Conservation (phyloP, 2,113 vertebrate genomes). For the Numenius arquata region DNA sequence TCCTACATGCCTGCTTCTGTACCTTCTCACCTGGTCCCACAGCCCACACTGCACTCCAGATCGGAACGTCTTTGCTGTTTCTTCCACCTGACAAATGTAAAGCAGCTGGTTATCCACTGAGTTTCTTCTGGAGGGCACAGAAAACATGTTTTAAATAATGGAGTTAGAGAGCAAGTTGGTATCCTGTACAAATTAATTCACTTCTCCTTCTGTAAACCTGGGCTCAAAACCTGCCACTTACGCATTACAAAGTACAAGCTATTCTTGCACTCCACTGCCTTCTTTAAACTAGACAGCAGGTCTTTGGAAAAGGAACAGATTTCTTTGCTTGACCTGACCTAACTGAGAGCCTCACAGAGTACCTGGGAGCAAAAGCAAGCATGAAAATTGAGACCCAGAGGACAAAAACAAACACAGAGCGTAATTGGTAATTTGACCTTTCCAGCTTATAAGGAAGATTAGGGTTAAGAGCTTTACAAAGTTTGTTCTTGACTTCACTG, state of each 20-base stretch:
- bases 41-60: not conserved
- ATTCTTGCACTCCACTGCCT: not conserved
- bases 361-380: not conserved
- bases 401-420: not conserved
- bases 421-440: not conserved
- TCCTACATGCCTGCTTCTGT: not conserved
- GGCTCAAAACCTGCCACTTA: not conserved
- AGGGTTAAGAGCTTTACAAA: slow-evolving; percentile 13
- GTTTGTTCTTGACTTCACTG: not conserved
- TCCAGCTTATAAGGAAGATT: not conserved
- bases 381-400: not conserved
- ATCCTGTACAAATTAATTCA: not conserved
- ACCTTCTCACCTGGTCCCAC: not conserved
- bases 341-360: not conserved
- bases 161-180: not conserved
- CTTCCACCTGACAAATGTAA: not conserved
- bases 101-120: not conserved
- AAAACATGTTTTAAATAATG: not conserved
- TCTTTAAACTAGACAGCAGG: not conserved
- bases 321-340: not conserved
- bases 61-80: not conserved
- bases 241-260: accelerated
- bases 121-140: not conserved
- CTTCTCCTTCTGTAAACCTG: not conserved
- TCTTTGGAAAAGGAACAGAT: not conserved